Evolutionary conservation across 2,113 vertebrate genomes (phyloP), one percentile per base, ranked within the genome.

Genomic region (Oryzias curvinotus): DNA sequence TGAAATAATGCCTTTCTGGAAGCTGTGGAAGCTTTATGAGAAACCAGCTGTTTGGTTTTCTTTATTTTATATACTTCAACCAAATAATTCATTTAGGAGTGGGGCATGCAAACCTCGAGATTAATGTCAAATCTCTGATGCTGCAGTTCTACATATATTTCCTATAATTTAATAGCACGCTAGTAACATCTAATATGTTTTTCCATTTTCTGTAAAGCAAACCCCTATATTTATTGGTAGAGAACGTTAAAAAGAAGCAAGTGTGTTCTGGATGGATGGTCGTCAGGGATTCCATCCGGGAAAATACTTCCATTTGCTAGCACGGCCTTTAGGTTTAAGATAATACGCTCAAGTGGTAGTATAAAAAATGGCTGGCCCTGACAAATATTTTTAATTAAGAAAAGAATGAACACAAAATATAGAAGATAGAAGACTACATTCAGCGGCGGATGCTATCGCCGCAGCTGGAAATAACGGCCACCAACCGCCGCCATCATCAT

Each of bases 381-480:
- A 0, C 5, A 4, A 10, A 4, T 1, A 14, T 7, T 16, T 17
- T 5, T 42, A 2, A 48, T 16, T 21, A 0, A 26, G 16, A 0
- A 36, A 36, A 36, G 12, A 36, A 10, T 36, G 36, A 36, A 23
- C 0, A 12, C 36, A 3, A 36, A 12, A 36, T 36, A 36, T 36
- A 36, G 10, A 36, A 3, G 8, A 36, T 12, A 36, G 8, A 36
- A 36, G 36, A 3, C 12, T 3, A 8, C 2, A 36, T 36, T 12
- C 10, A 12, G 36, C 36, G 36, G 36, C 12, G 36, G 46, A 46
- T 61, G 30, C 50, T 62, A 59, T 46, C 46, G 51, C 69, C 42
- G 55, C 68, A 69, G 72, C 68, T 77, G 59, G 36, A 80, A 36
- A 78, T 88, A 86, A 85, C 87, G 86, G 80, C 65, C 71, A 72